A percentile compares a stretch with the other conserved stretches of the same genome.
These are phyloP conservation scores for Nymphicus hollandicus DNA, from an alignment of 2,113 vertebrate species.

Conservation along the genomic window DNA sequence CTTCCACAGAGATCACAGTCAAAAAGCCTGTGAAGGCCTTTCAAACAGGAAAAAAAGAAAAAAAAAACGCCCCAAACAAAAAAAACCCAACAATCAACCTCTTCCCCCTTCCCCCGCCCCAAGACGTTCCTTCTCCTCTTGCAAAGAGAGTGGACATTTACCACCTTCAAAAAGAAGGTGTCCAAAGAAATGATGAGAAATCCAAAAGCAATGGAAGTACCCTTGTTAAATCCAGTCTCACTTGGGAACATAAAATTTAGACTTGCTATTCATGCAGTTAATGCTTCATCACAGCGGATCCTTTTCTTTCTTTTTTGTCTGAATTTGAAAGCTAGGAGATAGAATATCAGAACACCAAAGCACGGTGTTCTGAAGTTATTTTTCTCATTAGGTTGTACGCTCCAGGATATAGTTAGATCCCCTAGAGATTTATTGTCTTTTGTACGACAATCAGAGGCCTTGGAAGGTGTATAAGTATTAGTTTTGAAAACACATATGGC, in stretches of 20 bases:
- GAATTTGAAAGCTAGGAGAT: conserved; percentile 35
- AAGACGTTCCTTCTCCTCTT: neutral
- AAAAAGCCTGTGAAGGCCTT: neutral
- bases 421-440: conserved; percentile 51
- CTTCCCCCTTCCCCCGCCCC: no score
- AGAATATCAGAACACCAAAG: conserved; percentile 56
- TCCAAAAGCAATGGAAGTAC: conserved; percentile 1
- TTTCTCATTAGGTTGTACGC: conserved; percentile 59
- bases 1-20: neutral
- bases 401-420: conserved; percentile 52
- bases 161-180: neutral
- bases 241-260: conserved; percentile 24
- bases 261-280: conserved; percentile 26
- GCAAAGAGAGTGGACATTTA: neutral
- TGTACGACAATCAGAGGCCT: conserved; percentile 33
- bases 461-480: conserved; percentile 57
- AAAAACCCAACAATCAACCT: neutral
- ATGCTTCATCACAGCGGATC: conserved; percentile 3
- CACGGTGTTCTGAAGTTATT: conserved; percentile 37
- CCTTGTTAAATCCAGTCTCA: conserved; percentile 19
- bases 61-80: neutral
- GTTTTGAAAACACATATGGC: conserved; percentile 65
- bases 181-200: conserved; percentile 13
- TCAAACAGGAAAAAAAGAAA: neutral
- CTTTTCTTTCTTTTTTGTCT: neutral